Base-by-base conservation (phyloP, 2,888 invertebrate species). In the Electrophaes corylata region DNA sequence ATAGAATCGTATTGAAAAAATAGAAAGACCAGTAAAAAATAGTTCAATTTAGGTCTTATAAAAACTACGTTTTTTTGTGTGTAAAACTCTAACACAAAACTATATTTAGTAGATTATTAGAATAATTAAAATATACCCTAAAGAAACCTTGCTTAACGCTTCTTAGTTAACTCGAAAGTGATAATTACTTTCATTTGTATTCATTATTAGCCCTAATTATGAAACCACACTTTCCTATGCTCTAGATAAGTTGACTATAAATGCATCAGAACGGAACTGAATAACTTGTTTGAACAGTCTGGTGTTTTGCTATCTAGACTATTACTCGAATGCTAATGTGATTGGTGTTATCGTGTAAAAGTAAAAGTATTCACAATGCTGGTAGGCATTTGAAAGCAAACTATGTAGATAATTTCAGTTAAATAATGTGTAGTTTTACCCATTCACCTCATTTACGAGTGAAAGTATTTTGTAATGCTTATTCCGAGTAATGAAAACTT, bases 121-220 rank as follows among this genome's bases (percentile, higher is more conserved):
- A 20, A 20, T 20, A 18, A 37, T 39, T 16, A 4, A 10, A 10
- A 14, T 39, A 10, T 11, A 23, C 35, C 26, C 48, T 39, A 23
- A 19, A 29, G 14, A 41, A 23, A 41, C 1, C 10, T 23, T 31
- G 41, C 10, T 41, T 54, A 14, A 29, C 64, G 59, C 65, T 64
- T 64, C 63, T 65, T 60, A 60, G 55, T 39, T 56, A 0, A 64
- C 62, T 59, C 44, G 62, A 67, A 65, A 62, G 64, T 44, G 50
- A 37, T 44, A 45, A n/a, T 18, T 52, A 62, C 65, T 64, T 67
- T 62, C 62, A 43, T 64, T 64, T 35, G 44, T 40, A 62, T 57
- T 49, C 41, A 61, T 60, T 18, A 61, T 49, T 60, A 59, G 59
- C 67, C 64, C 65, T 67, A 54, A 64, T 64, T 60, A 67, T 60